Base-by-base conservation (phyloP, 2,113 vertebrate species). In the Tricholaema leucomelas region DNA sequence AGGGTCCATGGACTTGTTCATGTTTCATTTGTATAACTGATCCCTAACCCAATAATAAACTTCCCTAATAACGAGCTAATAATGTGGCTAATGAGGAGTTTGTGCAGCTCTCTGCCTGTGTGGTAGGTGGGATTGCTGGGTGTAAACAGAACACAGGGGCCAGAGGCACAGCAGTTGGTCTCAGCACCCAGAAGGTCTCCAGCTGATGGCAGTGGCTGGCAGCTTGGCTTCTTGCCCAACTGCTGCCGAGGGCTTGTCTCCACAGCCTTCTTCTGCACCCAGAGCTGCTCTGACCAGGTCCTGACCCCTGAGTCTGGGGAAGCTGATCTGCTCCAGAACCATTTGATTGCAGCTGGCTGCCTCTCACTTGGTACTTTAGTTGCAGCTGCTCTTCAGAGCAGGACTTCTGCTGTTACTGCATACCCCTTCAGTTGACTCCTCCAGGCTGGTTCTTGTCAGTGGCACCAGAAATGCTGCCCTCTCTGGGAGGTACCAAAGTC, bases 211-310 rank as follows among this genome's bases (percentile, higher is more conserved):
- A 20, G 50, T 52, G 30, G 35, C 64, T 82, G 78, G 52, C 31
- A 54, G 20, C 42, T 28, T 69, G 82, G 72, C 60, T 21, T 3
- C 24, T 8, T 24, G 65, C 71, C 70, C 3, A 15, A 0, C 0
- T 5, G 17, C 52, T 19, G 3, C 10, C 2, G 7, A 0, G 2
- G 9, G 5, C 31, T 1, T 33, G 40, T 12, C 42, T 61, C 15
- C 60, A 17, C 12, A 8, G 71, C 54, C 25, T 16, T 59, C 83
- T 21, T 59, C 83, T 21, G 0, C 0, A 4, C 52, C n/a, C 4
- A 16, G 50, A n/a, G 36, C 50, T 58, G 33, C 5, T 13, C 8
- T 12, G 56, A 55, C 55, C 1, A 15, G 28, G 2, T 8, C 1
- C 33, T 33, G 17, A 2, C 36, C 36, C 17, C 60, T 9, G 31